Evolutionary conservation across 37 sponge, comb jelly and placozoan genomes (phyloP).

Genomic region (Chondrosia reniformis): DNA sequence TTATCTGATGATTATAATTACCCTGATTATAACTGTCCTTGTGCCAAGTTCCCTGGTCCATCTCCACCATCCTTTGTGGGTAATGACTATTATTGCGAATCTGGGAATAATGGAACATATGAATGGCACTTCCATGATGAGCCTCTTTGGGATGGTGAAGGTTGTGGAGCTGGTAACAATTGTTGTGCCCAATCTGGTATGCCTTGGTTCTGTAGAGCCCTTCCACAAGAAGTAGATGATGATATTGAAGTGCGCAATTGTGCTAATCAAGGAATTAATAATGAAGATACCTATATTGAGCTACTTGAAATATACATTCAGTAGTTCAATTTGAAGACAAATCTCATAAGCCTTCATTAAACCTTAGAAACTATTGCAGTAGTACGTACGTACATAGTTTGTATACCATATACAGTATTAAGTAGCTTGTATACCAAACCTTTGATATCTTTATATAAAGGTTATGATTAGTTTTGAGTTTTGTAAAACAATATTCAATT

Average conservation of each 20-base stretch:
- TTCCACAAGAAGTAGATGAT: not conserved
- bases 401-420: too few species aligned
- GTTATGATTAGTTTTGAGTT: too few species aligned
- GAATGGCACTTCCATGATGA: not conserved
- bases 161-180: constrained; percentile 3
- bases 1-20: not conserved
- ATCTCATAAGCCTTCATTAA: too few species aligned
- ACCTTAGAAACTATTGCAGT: too few species aligned
- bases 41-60: constrained; percentile 22
- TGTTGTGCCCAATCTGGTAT: constrained; percentile 23
- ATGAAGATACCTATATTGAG: constrained; percentile 19
- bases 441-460: too few species aligned
- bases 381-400: too few species aligned
- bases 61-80: constrained; percentile 15
- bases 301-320: not conserved
- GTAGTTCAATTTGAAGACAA: too few species aligned
- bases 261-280: not conserved
- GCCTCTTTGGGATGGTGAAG: constrained; percentile 5
- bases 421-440: too few species aligned
- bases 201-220: constrained; percentile 11
- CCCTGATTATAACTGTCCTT: constrained; percentile 5
- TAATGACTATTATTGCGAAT: constrained; percentile 13
- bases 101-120: not conserved
- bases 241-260: constrained; percentile 15
- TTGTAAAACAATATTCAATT: too few species aligned